phyloP scores from a whole-genome alignment of 2,113 vertebrate genomes.

The Dicerorhinus sumatrensis region DNA sequence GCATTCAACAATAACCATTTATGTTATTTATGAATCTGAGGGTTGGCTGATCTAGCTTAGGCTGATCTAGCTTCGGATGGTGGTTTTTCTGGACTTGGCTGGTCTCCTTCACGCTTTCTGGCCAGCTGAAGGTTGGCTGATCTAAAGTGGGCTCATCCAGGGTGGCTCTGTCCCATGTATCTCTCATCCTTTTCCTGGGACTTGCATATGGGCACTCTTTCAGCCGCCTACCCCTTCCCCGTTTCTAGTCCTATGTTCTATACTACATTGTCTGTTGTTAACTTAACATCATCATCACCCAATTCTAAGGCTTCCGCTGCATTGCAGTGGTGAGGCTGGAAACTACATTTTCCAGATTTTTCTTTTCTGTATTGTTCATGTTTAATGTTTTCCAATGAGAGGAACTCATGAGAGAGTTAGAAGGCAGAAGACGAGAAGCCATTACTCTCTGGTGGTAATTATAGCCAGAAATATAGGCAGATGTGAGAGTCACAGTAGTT shows the following conservation, averaged over 20 bases:
- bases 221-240: neutral
- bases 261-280: neutral
- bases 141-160: neutral
- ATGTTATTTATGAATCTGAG: neutral
- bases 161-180: neutral
- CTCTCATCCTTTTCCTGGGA: neutral
- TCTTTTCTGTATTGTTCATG: neutral
- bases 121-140: neutral
- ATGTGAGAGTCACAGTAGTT: neutral
- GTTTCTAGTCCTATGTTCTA: neutral
- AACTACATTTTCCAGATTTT: neutral
- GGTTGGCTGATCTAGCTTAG: neutral
- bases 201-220: neutral
- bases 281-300: neutral
- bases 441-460: neutral
- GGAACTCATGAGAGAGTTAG: neutral
- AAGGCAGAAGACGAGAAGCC: neutral
- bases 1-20: neutral
- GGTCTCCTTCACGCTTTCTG: neutral
- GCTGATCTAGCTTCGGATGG: neutral
- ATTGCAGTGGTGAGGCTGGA: neutral
- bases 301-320: neutral
- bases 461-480: neutral
- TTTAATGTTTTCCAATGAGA: neutral
- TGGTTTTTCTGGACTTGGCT: neutral